Percentiles rank a stretch among this genome's conserved stretches.
These are phyloP conservation scores for Autographa pulchrina DNA, from an alignment of 2,888 invertebrate species.

Conservation along the genomic window DNA sequence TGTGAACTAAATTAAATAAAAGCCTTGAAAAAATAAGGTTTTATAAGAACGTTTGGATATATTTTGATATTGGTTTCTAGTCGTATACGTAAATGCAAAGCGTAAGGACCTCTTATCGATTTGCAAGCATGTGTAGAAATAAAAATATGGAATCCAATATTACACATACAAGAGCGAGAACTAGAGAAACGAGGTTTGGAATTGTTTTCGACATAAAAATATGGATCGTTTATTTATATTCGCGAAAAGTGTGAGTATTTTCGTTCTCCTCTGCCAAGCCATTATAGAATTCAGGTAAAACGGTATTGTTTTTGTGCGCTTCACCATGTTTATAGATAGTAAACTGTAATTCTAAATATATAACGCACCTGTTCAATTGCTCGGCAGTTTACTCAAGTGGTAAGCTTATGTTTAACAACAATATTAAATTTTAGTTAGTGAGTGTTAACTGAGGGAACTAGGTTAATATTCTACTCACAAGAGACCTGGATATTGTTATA, in stretches of 20 bases:
- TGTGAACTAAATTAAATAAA: not conserved
- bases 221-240: not conserved
- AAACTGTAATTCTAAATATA: constrained; percentile 6
- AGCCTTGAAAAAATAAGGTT: no score
- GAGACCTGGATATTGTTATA: constrained; percentile 7
- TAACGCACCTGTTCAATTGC: constrained; percentile 8
- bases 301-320: not conserved
- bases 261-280: not conserved
- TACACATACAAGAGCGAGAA: no score
- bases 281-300: not conserved
- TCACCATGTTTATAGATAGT: not conserved
- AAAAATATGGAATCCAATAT: no score
- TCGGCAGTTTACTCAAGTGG: constrained; percentile 9
- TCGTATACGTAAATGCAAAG: no score
- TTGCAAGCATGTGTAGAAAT: no score
- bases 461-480: not conserved
- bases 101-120: no score
- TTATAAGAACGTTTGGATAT: no score
- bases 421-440: constrained; percentile 3
- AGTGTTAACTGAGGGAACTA: constrained; percentile 7
- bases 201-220: not conserved
- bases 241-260: not conserved
- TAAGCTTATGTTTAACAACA: not conserved
- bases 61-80: no score
- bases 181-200: no score